Base-by-base conservation (phyloP, 2,113 vertebrate genomes). In the Mormoops blainvillei region DNA sequence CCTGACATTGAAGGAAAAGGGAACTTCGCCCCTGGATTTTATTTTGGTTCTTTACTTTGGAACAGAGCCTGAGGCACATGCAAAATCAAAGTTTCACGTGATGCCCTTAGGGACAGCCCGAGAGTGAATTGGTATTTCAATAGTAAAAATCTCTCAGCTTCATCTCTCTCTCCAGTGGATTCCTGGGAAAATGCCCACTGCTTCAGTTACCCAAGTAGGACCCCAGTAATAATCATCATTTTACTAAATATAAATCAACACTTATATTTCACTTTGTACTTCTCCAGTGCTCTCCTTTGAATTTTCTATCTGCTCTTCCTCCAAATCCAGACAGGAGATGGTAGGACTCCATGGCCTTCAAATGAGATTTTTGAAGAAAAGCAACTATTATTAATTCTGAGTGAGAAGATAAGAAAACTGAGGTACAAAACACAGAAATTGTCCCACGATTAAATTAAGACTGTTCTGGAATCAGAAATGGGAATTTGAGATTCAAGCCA, bases 1-100 rank as follows among this genome's bases (percentile, higher is more conserved):
- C 65, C 28, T 85, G 45, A 48, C 28, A 81, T 52, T 74, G 76
- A 83, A 95, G 88, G 87, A 80, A 94, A 54, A 36, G 56, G 85
- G 52, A 94, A 68, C 28, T 58, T 45, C 77, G 58, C 20, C 33
- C 48, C 43, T 82, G 50, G 24, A 54, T 86, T 96, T 90, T 77
- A 80, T 56, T 89, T 96, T 77, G 61, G 54, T 48, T 87, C 71
- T 89, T 89, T 94, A 84, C 15, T 94, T 85, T 95, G 83, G 78
- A 70, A 31, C 33, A 85, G 26, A 58, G 45, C 77, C 65, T 65
- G 50, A 58, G 65, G 33, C 48, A 45, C 61, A 65, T 7, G 26
- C 13, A 65, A 77, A 94, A 89, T 78, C 77, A 54, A 90, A 36
- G 52, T 87, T 94, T 58, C n/a, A 14, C 1, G 2, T 28, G 52